These are phyloP conservation scores for Caranx ignobilis DNA, from an alignment of 2,113 vertebrate species.

Conservation along the genomic window DNA sequence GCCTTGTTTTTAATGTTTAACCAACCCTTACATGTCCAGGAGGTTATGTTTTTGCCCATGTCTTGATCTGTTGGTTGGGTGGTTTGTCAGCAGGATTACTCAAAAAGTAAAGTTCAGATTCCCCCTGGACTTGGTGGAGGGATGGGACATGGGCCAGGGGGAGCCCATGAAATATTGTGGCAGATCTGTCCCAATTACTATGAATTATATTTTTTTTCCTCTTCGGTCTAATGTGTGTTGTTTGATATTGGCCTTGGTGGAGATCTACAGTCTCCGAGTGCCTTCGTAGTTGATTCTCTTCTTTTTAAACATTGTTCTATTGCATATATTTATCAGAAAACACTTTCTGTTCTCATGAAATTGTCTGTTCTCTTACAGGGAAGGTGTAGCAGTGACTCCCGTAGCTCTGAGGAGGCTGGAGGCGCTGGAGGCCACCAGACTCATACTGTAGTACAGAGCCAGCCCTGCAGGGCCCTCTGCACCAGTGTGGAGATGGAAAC, in stretches of 20 bases:
- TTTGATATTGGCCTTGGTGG: too few species aligned
- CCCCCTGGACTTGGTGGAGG: too few species aligned
- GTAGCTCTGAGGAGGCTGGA: slow-evolving; percentile 75
- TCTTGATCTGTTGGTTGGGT: too few species aligned
- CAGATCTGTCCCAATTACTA: too few species aligned
- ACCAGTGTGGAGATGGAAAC: slow-evolving; percentile 57
- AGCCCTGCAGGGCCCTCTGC: slow-evolving; percentile 49
- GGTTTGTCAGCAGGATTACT: too few species aligned
- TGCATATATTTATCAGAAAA: not conserved
- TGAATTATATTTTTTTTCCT: too few species aligned
- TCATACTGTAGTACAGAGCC: slow-evolving; percentile 64
- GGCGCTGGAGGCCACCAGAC: slow-evolving; percentile 47
- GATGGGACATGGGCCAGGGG: too few species aligned
- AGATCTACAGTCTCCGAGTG: too few species aligned
- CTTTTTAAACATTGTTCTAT: not conserved
- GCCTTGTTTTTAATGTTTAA: not conserved
- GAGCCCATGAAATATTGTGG: too few species aligned
- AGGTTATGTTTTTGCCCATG: too few species aligned
- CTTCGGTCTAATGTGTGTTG: too few species aligned
- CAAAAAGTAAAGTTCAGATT: too few species aligned
- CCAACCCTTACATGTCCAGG: not conserved
- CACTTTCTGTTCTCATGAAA: not conserved
- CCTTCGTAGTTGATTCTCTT: not conserved
- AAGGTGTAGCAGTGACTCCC: slow-evolving; percentile 73
- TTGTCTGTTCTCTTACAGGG: slow-evolving; percentile 56